Evolutionary conservation across 2,797 vertebrate species (phyloP), one percentile per base, ranked within the genome.

Genomic region (Trachops cirrhosus): DNA sequence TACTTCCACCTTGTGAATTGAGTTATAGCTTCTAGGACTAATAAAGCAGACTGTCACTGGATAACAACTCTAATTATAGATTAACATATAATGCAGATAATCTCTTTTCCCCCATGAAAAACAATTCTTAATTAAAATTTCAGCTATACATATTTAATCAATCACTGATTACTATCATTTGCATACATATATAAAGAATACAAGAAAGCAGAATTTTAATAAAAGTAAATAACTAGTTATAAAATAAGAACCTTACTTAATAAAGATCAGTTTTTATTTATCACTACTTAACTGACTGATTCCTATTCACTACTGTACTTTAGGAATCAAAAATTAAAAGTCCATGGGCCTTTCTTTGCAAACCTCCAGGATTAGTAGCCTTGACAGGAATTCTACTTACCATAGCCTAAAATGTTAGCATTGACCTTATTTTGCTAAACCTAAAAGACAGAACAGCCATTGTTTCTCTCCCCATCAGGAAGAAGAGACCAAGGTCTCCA

Each of bases 61-160:
- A 9, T 39, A 57, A 46, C 4, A 2, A 73, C 15, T 39, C 3
- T 37, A 57, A 52, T 24, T 41, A 75, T 3, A 77, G 46, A 44
- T 75, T 50, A 83, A 57, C 48, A 74, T 22, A 86, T 3, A 52
- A 24, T 0, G 4, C 0, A 52, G n/a, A 59, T 22, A 4, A 22
- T 57, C 22, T 57, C 11, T 77, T 77, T 54, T 67, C 26, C 9
- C 70, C 48, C 41, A 67, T 84, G 29, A 48, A 73, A 73, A 89
- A 19, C 44, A 84, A 85, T 46, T 77, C n/a, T 90, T 93, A 93
- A 95, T 46, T 79, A 78, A 39, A 91, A 82, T 50, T 77, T 77
- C 32, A 77, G 5, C 57, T n/a, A 64, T 18, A 86, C 62, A 18
- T 70, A 77, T 71, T 92, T 62, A 57, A 34, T 52, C 46, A 75